Conservation (phyloP, 2,888 invertebrate species). For the Priocnemis perturbator region DNA sequence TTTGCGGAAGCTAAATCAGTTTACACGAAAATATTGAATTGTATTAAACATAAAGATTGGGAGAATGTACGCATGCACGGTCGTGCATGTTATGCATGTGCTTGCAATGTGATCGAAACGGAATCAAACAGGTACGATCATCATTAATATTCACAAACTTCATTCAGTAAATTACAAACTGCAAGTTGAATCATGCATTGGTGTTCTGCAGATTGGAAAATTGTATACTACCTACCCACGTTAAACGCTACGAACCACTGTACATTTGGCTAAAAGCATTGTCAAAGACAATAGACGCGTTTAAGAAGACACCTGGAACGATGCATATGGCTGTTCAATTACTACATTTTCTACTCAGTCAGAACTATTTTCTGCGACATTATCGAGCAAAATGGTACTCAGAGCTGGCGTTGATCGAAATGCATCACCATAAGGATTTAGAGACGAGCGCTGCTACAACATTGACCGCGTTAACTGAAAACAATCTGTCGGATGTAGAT, state of each 20-base stretch:
- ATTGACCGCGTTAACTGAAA: conserved; percentile 51
- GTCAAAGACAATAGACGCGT: conserved; percentile 63
- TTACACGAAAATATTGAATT: conserved; percentile 38
- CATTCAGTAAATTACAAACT: not conserved
- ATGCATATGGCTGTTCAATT: conserved; percentile 48
- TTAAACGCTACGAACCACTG: conserved; percentile 59
- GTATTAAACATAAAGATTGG: conserved; percentile 63
- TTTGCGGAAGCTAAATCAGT: conserved; percentile 56
- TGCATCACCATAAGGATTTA: conserved; percentile 61
- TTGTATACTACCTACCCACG: conserved; percentile 59
- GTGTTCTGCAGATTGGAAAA: not conserved
- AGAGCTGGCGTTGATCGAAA: conserved; percentile 68
- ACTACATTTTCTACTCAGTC: conserved; percentile 55
- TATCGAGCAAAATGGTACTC: conserved; percentile 61
- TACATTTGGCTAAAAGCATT: conserved; percentile 67
- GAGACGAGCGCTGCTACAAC: conserved; percentile 56
- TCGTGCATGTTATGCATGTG: too few species aligned
- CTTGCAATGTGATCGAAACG: conserved; percentile 16
- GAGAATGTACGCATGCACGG: conserved; percentile 3
- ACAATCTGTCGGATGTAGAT: conserved; percentile 57
- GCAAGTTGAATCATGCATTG: too few species aligned
- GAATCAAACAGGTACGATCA: conserved; percentile 33
- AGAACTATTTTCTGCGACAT: conserved; percentile 49
- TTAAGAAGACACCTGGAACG: conserved; percentile 61
- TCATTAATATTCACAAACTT: conserved; percentile 10